Conservation (phyloP, 2,888 invertebrate species). For the Dioctria linearis region DNA sequence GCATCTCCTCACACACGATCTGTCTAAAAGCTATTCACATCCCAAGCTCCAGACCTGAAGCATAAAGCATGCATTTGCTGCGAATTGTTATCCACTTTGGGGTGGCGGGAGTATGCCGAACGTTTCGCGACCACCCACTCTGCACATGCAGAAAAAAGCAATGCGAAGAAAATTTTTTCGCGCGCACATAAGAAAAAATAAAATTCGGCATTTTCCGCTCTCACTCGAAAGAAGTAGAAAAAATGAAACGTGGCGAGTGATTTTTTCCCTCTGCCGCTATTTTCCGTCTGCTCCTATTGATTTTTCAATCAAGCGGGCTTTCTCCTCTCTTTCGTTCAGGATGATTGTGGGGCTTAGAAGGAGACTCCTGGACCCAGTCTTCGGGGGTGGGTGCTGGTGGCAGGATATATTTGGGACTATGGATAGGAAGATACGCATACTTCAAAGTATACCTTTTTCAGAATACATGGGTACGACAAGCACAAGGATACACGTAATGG, state of each 20-base stretch:
- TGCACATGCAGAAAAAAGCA: conserved; percentile 43
- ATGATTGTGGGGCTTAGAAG: conserved; percentile 39
- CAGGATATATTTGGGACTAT: background rate
- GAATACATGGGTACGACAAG: conserved; percentile 16
- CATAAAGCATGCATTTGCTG: conserved; percentile 1
- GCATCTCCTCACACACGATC: background rate
- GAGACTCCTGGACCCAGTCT: background rate
- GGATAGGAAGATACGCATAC: conserved; percentile 32
- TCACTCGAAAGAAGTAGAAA: conserved; percentile 46
- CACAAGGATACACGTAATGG: conserved; percentile 15
- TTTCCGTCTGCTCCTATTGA: conserved; percentile 71
- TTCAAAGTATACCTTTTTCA: conserved; percentile 26
- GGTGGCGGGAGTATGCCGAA: background rate
- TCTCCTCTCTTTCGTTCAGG: conserved; percentile 28
- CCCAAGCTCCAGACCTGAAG: background rate
- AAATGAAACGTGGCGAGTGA: conserved; percentile 55
- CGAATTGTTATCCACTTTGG: conserved; percentile 23
- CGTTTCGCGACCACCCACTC: conserved; percentile 20
- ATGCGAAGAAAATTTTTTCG: conserved; percentile 48
- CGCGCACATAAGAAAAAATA: conserved; percentile 50
- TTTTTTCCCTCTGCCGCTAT: conserved; percentile 44
- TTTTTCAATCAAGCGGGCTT: conserved; percentile 66
- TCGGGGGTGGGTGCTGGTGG: background rate
- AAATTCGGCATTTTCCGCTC: conserved; percentile 44
- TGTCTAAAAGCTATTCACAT: conserved; percentile 46